Conservation (phyloP, 2,113 vertebrate genomes). For the Oophaga pumilio region DNA sequence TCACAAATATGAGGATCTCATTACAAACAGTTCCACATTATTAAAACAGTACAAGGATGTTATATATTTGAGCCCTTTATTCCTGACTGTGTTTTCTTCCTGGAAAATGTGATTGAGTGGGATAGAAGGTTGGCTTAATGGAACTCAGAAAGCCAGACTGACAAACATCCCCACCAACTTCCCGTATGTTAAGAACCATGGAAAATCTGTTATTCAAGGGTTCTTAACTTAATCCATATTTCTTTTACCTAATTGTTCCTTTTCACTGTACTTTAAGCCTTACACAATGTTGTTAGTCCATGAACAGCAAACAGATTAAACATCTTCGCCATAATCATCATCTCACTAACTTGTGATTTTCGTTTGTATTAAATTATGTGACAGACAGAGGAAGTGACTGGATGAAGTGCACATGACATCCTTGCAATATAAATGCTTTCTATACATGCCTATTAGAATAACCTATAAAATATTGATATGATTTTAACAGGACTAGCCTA, state of each 20-base stretch:
- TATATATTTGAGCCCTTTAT: conserved; percentile 57
- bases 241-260: conserved; percentile 44
- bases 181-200: conserved; percentile 50
- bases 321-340: conserved; percentile 15
- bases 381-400: not conserved
- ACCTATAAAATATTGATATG: not conserved
- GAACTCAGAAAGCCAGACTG: conserved; percentile 51
- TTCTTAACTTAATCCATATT: conserved; percentile 58
- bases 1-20: conserved; percentile 52
- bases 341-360: not conserved
- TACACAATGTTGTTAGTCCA: conserved; percentile 42
- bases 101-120: conserved; percentile 57
- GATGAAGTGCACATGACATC: not conserved
- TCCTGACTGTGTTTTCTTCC: conserved; percentile 50
- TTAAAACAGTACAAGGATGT: conserved; percentile 57
- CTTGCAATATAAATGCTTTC: too few species aligned
- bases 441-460: not conserved
- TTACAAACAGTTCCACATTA: conserved; percentile 51
- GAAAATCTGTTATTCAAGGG: conserved; percentile 55
- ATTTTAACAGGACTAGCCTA: not conserved
- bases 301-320: conserved; percentile 32
- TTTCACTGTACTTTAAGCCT: conserved; percentile 34
- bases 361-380: not conserved
- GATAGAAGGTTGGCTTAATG: conserved; percentile 55
- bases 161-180: conserved; percentile 56